These are phyloP conservation scores for Falco peregrinus DNA, from an alignment of 2,797 vertebrate genomes.

Conservation along the genomic window DNA sequence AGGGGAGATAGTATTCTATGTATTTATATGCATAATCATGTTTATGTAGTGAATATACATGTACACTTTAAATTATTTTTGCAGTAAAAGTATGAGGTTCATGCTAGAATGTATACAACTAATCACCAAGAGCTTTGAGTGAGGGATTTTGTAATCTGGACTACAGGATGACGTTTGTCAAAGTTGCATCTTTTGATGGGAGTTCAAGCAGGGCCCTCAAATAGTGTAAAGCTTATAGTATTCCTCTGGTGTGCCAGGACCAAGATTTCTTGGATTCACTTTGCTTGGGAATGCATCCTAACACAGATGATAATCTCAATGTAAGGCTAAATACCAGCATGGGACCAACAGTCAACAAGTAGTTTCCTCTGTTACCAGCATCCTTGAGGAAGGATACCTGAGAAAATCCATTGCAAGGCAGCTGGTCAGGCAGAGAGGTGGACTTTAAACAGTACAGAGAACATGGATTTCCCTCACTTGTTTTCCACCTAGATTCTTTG, in stretches of 20 bases:
- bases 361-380: not conserved
- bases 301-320: not conserved
- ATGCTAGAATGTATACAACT: not conserved
- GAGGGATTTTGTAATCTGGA: not conserved
- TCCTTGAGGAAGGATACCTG: not conserved
- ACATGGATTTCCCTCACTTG: not conserved
- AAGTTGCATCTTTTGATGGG: not conserved
- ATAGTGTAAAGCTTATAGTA: too few species aligned
- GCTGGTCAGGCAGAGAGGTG: not conserved
- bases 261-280: not conserved
- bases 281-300: not conserved
- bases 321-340: not conserved
- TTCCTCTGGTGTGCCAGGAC: too few species aligned
- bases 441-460: not conserved
- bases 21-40: not conserved
- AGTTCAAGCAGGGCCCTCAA: too few species aligned
- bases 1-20: not conserved
- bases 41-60: not conserved
- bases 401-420: not conserved
- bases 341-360: not conserved
- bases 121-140: not conserved
- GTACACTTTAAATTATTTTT: not conserved
- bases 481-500: not conserved
- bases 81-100: not conserved
- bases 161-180: not conserved